Evolutionary conservation across 1,140 invertebrate genomes (phyloP).

Genomic region (Teleogryllus occipitalis): DNA sequence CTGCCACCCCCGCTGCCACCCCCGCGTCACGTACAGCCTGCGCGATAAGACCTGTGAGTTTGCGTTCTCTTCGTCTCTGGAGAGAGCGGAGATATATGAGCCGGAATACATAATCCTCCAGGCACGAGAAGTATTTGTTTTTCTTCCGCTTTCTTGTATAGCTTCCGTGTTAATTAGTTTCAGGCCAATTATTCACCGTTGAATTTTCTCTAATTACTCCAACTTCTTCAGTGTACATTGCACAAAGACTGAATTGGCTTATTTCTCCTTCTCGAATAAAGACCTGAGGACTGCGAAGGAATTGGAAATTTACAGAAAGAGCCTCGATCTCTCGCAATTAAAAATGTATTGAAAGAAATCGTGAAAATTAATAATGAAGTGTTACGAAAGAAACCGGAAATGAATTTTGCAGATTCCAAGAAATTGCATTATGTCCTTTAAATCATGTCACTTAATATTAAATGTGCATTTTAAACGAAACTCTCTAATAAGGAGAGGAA

Average conservation of each 20-base stretch:
- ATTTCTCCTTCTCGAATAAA: conserved; percentile 1
- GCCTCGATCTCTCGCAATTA: background rate
- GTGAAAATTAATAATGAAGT: background rate
- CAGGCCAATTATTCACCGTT: conserved; percentile 1
- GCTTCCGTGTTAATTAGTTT: background rate
- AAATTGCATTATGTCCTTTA: too few species aligned
- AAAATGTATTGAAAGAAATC: background rate
- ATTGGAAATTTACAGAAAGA: background rate
- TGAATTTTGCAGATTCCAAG: background rate
- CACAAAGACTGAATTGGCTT: background rate
- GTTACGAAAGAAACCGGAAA: background rate
- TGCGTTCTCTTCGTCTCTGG: background rate
- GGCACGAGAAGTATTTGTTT: background rate
- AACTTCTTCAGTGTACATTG: background rate
- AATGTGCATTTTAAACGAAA: too few species aligned
- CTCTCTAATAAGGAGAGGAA: too few species aligned
- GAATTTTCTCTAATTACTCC: conserved; percentile 1
- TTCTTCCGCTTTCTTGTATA: background rate
- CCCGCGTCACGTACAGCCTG: background rate
- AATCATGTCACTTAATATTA: too few species aligned
- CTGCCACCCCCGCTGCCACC: too few species aligned
- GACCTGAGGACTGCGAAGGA: background rate
- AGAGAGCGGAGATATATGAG: background rate
- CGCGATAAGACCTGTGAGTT: background rate
- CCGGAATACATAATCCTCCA: background rate